Base-by-base conservation (phyloP, 2,113 vertebrate species). In the Ovis aries region DNA sequence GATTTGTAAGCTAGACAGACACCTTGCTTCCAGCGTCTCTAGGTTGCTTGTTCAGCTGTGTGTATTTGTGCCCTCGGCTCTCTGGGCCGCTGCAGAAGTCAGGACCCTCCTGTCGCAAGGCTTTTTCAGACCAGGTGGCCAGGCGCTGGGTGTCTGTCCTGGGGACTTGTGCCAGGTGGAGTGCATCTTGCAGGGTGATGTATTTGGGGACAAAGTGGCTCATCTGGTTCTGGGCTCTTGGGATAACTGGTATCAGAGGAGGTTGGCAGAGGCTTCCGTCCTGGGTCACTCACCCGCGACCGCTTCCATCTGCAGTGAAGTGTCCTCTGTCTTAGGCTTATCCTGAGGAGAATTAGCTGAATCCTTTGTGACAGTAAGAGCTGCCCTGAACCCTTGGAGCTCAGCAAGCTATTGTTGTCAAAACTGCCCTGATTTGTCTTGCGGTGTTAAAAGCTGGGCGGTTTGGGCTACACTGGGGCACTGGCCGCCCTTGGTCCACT, bases 291-390 rank as follows among this genome's bases (percentile, higher is more conserved):
- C 67, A 86, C 96, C 77, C 93, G 89, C 19, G 93, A 80, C 59
- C 33, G 25, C 23, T 80, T 43, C 71, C 19, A 0, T 8, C 45
- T 29, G 6, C 0, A 11, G 64, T 3, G 5, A 7, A 0, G 43
- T 62, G 77, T 86, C 48, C 92, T 25, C 93, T 52, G 48, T 96
- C 85, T 95, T 78, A 90, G 94, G 98, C 98, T 99, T 99, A 98
- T 97, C 98, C 93, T 59, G 90, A 98, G 96, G 83, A 89, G 98
- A 97, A 98, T 99, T 99, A 99, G 84, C 96, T 71, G 82, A 96
- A 98, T 99, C 98, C 89, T 95, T 95, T 89, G 96, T 98, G 98
- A 98, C 98, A 97, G 60, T 95, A 43, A 53, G 57, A 90, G 84
- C 52, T 40, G 15, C 4, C 33, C 55, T 81, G 77, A 89, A 93